Evolutionary conservation across 2,797 vertebrate species (phyloP).

Genomic region (Aeoliscus strigatus): DNA sequence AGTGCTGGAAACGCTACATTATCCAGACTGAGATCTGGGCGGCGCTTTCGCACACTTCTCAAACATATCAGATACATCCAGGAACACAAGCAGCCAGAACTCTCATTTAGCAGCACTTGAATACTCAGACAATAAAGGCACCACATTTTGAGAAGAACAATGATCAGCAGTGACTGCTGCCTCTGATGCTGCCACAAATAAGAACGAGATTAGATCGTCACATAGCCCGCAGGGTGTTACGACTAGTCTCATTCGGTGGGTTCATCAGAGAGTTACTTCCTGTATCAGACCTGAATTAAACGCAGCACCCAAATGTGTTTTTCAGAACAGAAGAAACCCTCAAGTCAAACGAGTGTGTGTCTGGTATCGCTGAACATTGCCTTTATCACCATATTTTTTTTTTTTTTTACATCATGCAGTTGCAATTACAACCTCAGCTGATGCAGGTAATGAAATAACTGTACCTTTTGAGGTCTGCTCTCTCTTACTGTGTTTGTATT

Average conservation of each 20-base stretch:
- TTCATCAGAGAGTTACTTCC: slow-evolving; percentile 3
- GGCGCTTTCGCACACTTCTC: slow-evolving; percentile 27
- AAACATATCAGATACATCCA: slow-evolving; percentile 15
- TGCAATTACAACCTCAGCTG: too few species aligned
- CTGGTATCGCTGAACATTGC: too few species aligned
- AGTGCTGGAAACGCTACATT: slow-evolving; percentile 43
- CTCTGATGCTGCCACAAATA: background rate
- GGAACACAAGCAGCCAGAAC: slow-evolving; percentile 9
- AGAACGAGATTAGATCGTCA: slow-evolving; percentile 6
- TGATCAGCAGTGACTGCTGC: slow-evolving; percentile 9
- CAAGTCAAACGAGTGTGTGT: too few species aligned
- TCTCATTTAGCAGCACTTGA: background rate
- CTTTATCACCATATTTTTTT: too few species aligned
- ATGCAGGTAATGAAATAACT: too few species aligned
- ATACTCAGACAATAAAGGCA: background rate
- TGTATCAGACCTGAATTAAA: too few species aligned
- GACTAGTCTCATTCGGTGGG: background rate
- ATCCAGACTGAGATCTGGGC: slow-evolving; percentile 44
- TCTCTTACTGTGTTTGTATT: too few species aligned
- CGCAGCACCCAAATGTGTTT: too few species aligned
- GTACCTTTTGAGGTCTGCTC: too few species aligned
- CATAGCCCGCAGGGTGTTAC: background rate
- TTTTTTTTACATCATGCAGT: too few species aligned
- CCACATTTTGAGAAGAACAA: background rate
- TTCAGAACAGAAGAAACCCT: too few species aligned